phyloP scores from a whole-genome alignment of 1,140 invertebrate species.

The Ephestia elutella region DNA sequence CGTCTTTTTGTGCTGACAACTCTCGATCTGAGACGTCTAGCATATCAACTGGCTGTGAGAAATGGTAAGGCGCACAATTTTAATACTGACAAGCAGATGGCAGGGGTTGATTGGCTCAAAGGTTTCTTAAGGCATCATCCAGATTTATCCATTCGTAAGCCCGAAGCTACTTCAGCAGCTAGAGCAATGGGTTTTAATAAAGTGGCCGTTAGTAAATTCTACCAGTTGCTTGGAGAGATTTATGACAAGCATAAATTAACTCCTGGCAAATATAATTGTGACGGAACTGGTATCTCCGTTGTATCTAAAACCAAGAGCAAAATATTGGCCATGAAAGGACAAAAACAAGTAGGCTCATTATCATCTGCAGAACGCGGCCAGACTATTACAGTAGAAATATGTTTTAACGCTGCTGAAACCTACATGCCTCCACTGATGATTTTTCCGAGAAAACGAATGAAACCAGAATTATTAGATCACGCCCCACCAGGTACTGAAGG shows the following conservation, averaged over 20 bases:
- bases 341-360: constrained; percentile 24
- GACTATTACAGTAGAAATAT: constrained; percentile 17
- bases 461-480: constrained; percentile 34
- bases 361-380: constrained; percentile 23
- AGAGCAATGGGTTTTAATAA: constrained; percentile 41
- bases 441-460: constrained; percentile 43
- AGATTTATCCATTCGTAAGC: constrained; percentile 35
- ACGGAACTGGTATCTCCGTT: constrained; percentile 29
- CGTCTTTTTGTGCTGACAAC: too few relatives aligned
- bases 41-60: constrained; percentile 31
- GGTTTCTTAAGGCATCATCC: constrained; percentile 37
- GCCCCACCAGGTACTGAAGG: constrained; percentile 27
- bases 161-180: constrained; percentile 45
- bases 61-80: constrained; percentile 48
- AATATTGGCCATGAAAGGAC: constrained; percentile 41
- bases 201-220: constrained; percentile 38
- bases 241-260: constrained; percentile 35
- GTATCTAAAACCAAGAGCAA: constrained; percentile 35
- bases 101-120: constrained; percentile 37
- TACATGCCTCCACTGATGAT: constrained; percentile 50
- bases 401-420: constrained; percentile 19
- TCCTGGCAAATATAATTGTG: constrained; percentile 30
- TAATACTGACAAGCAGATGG: constrained; percentile 34
- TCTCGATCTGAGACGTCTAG: too few relatives aligned
- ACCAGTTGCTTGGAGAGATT: constrained; percentile 26